These are phyloP conservation scores for Phyllopteryx taeniolatus DNA, from an alignment of 2,113 vertebrate genomes.

Conservation along the genomic window DNA sequence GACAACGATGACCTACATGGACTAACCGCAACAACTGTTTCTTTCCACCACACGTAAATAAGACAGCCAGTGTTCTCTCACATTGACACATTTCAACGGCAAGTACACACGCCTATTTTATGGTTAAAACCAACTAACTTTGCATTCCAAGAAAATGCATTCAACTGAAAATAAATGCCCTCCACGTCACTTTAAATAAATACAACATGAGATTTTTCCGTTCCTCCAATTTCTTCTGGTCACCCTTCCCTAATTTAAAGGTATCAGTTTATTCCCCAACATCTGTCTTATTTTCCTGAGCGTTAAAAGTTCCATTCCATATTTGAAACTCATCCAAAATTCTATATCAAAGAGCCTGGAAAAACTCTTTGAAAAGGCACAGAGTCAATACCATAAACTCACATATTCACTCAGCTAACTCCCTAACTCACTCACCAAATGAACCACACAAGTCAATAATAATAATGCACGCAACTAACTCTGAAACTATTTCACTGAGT, in stretches of 20 bases:
- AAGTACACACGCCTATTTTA: background rate
- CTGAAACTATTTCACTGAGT: background rate
- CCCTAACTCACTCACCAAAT: too few species aligned
- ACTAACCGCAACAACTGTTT: slow-evolving; percentile 6
- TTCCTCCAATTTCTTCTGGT: background rate
- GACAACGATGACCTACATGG: slow-evolving; percentile 1
- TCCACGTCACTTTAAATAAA: background rate
- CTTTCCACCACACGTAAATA: background rate
- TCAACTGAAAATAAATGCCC: background rate
- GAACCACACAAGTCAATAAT: too few species aligned
- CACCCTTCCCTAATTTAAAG: too few species aligned
- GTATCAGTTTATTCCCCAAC: too few species aligned
- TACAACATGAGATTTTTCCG: background rate
- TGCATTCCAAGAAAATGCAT: background rate
- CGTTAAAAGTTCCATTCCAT: background rate
- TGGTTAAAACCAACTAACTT: background rate
- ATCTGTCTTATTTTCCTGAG: too few species aligned
- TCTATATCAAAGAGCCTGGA: background rate
- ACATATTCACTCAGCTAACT: too few species aligned
- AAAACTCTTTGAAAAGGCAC: background rate
- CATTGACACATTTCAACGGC: background rate
- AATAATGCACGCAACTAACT: background rate
- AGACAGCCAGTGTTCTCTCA: background rate
- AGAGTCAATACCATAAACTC: too few species aligned
- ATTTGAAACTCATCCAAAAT: background rate